phyloP scores from a whole-genome alignment of 2,113 vertebrate species.

The Guaruba guarouba region DNA sequence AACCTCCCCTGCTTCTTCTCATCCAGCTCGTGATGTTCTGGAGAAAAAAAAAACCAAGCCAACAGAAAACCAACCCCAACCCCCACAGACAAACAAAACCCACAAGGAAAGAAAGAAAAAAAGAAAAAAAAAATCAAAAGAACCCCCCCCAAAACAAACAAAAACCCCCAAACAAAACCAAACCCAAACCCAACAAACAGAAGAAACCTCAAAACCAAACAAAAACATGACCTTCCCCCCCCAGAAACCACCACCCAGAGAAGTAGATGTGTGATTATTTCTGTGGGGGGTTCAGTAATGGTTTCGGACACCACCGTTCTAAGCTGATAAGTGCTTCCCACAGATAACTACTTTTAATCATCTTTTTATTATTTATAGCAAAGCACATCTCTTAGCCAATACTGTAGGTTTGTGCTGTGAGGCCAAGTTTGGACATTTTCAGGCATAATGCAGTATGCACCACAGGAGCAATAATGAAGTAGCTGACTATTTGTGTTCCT shows the following conservation, averaged over 20 bases:
- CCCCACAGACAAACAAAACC: neutral
- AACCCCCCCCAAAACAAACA: rapidly evolving
- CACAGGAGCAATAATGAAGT: neutral
- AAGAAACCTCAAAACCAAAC: neutral
- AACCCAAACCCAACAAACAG: neutral
- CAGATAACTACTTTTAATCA: neutral
- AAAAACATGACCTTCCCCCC: neutral
- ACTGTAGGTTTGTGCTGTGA: neutral
- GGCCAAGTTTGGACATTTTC: neutral
- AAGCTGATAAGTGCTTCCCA: neutral
- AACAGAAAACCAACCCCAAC: neutral
- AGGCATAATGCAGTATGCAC: neutral
- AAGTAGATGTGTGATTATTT: neutral
- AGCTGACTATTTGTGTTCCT: neutral
- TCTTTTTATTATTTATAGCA: neutral
- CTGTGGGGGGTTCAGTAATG: neutral
- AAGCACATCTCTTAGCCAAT: neutral
- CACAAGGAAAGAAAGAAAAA: neutral
- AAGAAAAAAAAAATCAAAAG: neutral
- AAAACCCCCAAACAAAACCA: neutral
- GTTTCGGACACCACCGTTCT: neutral
- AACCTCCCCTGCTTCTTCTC: neutral
- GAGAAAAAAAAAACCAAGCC: neutral
- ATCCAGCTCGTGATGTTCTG: neutral
- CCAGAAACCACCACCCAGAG: neutral